These are phyloP conservation scores for Galeopterus variegatus DNA, from an alignment of 2,113 vertebrate genomes.

Conservation along the genomic window DNA sequence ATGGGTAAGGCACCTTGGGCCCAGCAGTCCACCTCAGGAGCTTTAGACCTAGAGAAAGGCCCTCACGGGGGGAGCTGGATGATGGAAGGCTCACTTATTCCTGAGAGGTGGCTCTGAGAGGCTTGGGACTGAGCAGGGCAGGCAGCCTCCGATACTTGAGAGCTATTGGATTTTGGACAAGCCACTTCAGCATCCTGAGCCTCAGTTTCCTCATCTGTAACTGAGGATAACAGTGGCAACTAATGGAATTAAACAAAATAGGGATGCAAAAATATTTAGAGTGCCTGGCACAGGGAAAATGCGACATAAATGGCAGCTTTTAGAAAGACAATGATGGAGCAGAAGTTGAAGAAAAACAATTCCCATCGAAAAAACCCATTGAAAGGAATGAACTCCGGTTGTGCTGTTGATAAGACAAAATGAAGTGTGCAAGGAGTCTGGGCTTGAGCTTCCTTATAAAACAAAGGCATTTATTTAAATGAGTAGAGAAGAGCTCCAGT, in stretches of 20 bases:
- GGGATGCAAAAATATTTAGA: neutral
- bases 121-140: fast-evolving
- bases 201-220: neutral
- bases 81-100: fast-evolving
- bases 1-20: neutral
- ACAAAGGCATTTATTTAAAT: neutral
- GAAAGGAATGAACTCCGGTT: neutral
- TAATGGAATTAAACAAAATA: neutral
- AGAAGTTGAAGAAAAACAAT: neutral
- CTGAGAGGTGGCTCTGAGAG: no score
- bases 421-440: fast-evolving
- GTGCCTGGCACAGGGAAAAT: neutral
- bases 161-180: neutral
- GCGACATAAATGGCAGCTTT: neutral
- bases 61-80: fast-evolving
- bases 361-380: neutral
- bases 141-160: neutral
- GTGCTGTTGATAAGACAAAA: neutral
- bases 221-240: neutral
- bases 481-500: neutral
- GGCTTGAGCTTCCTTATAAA: neutral
- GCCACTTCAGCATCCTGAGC: no score
- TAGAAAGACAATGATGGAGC: neutral
- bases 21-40: neutral
- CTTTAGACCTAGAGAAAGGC: neutral